Evolutionary conservation across 2,797 vertebrate genomes (phyloP).

Genomic region (Lithobates pipiens): DNA sequence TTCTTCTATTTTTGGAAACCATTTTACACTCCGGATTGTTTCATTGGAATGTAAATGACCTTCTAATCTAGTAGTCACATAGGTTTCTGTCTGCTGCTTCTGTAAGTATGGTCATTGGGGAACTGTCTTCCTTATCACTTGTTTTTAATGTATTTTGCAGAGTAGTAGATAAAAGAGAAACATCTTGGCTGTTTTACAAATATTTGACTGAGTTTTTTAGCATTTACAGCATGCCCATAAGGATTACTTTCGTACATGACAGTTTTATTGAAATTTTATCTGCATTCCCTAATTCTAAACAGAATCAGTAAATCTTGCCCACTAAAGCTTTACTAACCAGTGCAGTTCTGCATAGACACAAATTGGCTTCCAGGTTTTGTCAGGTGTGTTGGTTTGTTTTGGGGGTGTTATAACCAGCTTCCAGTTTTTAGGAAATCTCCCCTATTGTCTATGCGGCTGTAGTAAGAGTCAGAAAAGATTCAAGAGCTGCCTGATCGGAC

Average conservation of each 20-base stretch:
- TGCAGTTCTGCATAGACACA: too few relatives aligned
- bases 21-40: background rate
- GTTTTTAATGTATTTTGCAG: background rate
- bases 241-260: background rate
- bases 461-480: too few relatives aligned
- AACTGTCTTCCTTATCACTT: background rate
- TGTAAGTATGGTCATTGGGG: background rate
- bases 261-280: background rate
- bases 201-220: background rate
- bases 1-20: conserved; percentile 13
- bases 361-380: too few relatives aligned
- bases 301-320: too few relatives aligned
- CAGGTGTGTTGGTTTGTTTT: too few relatives aligned
- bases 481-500: too few relatives aligned
- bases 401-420: too few relatives aligned
- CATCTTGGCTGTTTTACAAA: background rate
- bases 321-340: too few relatives aligned
- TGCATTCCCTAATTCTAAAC: background rate
- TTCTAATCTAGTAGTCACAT: background rate
- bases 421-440: too few relatives aligned
- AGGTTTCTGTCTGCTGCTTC: background rate
- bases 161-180: background rate
- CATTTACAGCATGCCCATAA: background rate
- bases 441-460: too few relatives aligned
- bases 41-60: conserved; percentile 13